phyloP scores from a whole-genome alignment of 2,797 vertebrate genomes.

The Falco biarmicus region DNA sequence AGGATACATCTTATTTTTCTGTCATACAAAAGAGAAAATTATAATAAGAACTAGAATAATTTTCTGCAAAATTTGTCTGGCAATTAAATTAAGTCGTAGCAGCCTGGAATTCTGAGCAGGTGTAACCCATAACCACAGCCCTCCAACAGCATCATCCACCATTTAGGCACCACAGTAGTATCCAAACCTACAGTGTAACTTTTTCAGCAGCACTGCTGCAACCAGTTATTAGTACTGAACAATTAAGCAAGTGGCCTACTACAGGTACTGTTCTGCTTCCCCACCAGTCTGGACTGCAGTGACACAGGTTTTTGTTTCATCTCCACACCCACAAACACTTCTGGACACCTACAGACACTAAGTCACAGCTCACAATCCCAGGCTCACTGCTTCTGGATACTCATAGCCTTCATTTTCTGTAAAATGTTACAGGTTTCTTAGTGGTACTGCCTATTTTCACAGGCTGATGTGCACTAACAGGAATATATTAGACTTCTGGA shows the following conservation, averaged over 20 bases:
- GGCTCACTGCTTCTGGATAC: background rate
- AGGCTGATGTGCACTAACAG: background rate
- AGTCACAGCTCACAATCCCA: background rate
- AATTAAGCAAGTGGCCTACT: background rate
- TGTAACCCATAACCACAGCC: accelerated
- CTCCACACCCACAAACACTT: background rate
- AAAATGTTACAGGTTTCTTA: background rate
- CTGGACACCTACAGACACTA: background rate
- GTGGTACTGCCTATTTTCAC: background rate
- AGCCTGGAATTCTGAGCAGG: background rate
- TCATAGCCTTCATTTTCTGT: background rate
- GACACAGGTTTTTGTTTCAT: background rate
- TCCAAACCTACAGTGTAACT: accelerated
- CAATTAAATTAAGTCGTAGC: background rate
- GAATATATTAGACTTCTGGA: background rate
- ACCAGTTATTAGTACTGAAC: background rate
- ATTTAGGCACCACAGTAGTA: background rate
- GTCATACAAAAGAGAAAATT: background rate
- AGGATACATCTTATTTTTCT: slow-evolving; percentile 94
- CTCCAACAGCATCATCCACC: background rate
- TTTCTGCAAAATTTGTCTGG: background rate
- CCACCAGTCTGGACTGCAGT: background rate
- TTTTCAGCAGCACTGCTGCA: background rate
- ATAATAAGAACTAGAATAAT: background rate
- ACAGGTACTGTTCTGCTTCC: background rate